A percentile compares a stretch with the other conserved stretches of the same genome.
phyloP scores from a whole-genome alignment of 2,113 vertebrate species.

The Pomatorhinus ruficollis region DNA sequence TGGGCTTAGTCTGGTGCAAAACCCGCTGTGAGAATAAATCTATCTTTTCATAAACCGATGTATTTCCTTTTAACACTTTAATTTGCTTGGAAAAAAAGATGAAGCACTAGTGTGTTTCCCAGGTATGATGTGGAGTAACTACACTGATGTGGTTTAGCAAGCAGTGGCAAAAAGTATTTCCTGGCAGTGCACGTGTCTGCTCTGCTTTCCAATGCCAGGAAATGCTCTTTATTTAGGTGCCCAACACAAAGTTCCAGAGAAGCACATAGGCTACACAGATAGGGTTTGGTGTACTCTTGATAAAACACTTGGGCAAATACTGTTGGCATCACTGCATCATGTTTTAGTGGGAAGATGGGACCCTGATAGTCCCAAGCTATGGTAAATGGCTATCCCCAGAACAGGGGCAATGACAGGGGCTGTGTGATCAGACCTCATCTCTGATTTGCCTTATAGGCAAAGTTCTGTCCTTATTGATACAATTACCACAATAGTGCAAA shows the following conservation, averaged over 20 bases:
- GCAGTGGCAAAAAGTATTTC: background rate
- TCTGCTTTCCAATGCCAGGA: background rate
- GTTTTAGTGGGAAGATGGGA: background rate
- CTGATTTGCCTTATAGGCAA: background rate
- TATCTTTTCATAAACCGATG: background rate
- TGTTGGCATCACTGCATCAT: background rate
- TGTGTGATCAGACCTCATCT: background rate
- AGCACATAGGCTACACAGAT: background rate
- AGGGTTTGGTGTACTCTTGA: background rate
- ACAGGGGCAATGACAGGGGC: background rate
- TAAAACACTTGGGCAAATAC: background rate
- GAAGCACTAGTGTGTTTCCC: accelerated
- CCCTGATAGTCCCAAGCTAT: background rate
- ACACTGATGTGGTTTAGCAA: background rate
- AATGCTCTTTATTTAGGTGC: background rate
- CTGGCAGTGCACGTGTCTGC: too few species aligned
- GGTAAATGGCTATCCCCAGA: background rate
- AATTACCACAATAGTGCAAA: background rate
- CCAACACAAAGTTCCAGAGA: background rate
- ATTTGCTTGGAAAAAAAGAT: background rate
- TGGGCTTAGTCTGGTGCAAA: background rate
- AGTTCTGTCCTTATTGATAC: background rate
- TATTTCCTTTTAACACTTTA: background rate
- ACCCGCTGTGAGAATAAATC: background rate
- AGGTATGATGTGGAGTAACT: background rate